Evolutionary conservation across 2,113 vertebrate species (phyloP), one percentile per base, ranked within the genome.

Genomic region (Xenopus laevis): DNA sequence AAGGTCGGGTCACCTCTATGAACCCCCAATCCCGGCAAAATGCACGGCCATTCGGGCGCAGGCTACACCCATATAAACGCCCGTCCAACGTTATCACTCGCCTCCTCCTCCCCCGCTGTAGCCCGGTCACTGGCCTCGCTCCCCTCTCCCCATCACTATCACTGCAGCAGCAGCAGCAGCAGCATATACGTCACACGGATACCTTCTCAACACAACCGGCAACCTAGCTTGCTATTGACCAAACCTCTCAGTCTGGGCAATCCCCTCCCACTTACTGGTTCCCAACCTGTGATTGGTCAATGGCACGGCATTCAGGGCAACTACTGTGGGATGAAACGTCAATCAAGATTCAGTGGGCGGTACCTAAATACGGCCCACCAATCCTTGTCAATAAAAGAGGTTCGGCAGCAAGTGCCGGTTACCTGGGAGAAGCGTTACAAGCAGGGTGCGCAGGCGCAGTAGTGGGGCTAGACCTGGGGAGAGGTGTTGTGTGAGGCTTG

Each of bases 101-200:
- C 67, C 47, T 40, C 45, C 18, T 4, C 33, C 68, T 20, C 27
- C 8, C 65, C 27, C 66, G 2, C 23, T 44, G 8, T 16, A 27
- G 40, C 65, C 57, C 53, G 72, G 65, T 68, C 72, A 74, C 52
- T 65, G 65, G 57, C 72, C 30, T 58, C 83, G 81, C 84, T 83
- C 85, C 85, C 82, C 71, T 77, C 79, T 86, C 82, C 82, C 85
- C 83, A 82, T 83, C 81, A 81, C 83, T 81, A 82, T 83, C 81
- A 81, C 83, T 81, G 85, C 85, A 82, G 83, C 85, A 82, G 65
- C 74, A 57, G n/a, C n/a, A n/a, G n/a, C 62, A 44, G 64, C 23
- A 27, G 23, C 23, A 27, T 4, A 27, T 1, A 71, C 44, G 69
- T 76, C 77, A 0, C 67, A 64, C 30, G 47, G 16, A 68, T 69